Conservation (phyloP, 2,797 vertebrate species). For the Sternarchorhynchus goeldii region DNA sequence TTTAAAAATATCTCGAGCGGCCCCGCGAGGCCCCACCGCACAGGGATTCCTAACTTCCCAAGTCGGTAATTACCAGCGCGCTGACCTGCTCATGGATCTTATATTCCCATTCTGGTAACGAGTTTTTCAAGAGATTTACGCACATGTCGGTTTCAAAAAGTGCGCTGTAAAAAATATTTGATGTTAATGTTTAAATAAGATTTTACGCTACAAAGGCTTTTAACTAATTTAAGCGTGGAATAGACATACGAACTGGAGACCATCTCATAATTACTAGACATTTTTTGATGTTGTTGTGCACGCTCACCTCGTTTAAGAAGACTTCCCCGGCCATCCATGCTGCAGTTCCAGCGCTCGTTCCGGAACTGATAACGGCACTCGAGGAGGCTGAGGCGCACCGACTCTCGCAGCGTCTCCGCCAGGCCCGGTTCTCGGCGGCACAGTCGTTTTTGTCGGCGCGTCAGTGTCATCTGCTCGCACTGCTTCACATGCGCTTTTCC, state of each 20-base stretch:
- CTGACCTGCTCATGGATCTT: conserved; percentile 74
- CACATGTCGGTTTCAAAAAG: conserved; percentile 43
- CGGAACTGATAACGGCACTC: conserved; percentile 96
- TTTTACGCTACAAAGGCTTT: conserved; percentile 20
- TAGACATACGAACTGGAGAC: no score
- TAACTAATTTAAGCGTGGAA: conserved; percentile 14
- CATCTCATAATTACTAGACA: no score
- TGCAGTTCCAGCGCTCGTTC: conserved; percentile 98
- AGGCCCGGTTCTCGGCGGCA: conserved; percentile 92
- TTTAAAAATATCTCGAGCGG: conserved; percentile 80
- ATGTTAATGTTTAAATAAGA: conserved; percentile 29
- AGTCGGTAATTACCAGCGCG: conserved; percentile 77
- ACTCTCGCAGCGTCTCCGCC: conserved; percentile 91
- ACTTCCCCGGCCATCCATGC: conserved; percentile 88
- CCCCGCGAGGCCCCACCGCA: conserved; percentile 65
- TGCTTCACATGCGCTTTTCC: conserved; percentile 89
- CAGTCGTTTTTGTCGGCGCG: conserved; percentile 87
- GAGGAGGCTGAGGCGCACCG: conserved; percentile 86
- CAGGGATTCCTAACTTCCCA: conserved; percentile 71
- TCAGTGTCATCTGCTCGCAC: conserved; percentile 92
- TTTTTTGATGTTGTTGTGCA: background rate
- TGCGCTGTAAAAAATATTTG: conserved; percentile 24
- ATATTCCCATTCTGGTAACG: conserved; percentile 53
- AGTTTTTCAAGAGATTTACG: conserved; percentile 29
- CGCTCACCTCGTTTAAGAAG: conserved; percentile 90